Evolutionary conservation across 2,113 vertebrate species (phyloP), one percentile per base, ranked within the genome.

Genomic region (Noturus placidus): DNA sequence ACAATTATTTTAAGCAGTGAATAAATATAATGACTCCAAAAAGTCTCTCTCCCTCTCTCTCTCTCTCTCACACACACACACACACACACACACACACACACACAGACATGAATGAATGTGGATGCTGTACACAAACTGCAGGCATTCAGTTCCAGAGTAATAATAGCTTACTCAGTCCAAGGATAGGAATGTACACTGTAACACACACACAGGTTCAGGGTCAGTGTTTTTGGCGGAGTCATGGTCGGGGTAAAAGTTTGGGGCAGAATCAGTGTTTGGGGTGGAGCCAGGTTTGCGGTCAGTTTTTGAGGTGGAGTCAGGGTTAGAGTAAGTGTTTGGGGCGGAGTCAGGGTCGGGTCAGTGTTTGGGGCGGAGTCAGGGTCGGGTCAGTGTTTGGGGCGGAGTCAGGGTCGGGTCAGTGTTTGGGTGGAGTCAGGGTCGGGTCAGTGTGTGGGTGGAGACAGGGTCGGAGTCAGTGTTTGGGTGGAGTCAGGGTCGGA

Each of bases 61-160:
- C 42, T 46, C 42, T 76, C 6, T 35, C 5, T 17, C 8, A 20
- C 30, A 52, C 25, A 52, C 76, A 54, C 50, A 30, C 77, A 56
- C 77, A 56, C 50, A 56, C 27, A 56, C 77, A 56, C 27, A 79
- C 77, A 56, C 52, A 33, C 52, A 33, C 15, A 56, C 50, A 30
- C n/a, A 20, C 15, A 22, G 42, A 84, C n/a, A 33, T 52, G 61
- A 70, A 70, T 72, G 67, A 72, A 70, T 33, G 83, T 56, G 50
- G 50, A 35, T 72, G 65, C 25, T 50, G 25, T n/a, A 46, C 14
- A 30, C 1, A 11, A 61, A 59, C 69, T 85, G 14, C 69, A n/a
- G 70, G 35, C 30, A 27, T 76, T 76, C 69, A 42, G n/a, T 19
- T 84, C 63, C n/a, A 35, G 25, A 56, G 56, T 86, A 86, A 86